phyloP scores from a whole-genome alignment of 2,797 vertebrate species.

The Anniella stebbinsi region DNA sequence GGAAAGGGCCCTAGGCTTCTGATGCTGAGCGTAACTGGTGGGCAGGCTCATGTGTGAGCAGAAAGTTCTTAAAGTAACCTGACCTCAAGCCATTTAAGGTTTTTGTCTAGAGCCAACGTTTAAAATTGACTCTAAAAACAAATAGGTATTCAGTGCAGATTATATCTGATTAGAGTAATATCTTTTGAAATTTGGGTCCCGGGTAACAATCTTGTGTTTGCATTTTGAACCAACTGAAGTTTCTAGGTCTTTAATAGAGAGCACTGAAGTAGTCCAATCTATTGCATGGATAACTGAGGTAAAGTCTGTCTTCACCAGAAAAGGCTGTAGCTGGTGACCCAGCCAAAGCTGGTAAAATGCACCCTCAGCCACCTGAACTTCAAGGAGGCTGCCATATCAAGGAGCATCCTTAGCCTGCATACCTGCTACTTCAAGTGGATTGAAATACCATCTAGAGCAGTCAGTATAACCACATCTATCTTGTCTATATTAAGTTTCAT shows the following conservation, averaged over 20 bases:
- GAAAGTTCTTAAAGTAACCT: too few relatives aligned
- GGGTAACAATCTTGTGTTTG: neutral
- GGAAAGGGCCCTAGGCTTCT: too few relatives aligned
- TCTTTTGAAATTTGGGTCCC: neutral
- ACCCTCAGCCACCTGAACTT: neutral
- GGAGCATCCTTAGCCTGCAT: neutral
- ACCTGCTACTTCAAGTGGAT: neutral
- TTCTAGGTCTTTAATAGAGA: neutral
- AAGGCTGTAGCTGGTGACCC: neutral
- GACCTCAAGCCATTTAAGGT: too few relatives aligned
- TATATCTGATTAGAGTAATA: neutral
- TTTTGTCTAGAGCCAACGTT: too few relatives aligned
- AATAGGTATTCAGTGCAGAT: neutral
- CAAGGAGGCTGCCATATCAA: neutral
- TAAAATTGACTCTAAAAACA: too few relatives aligned
- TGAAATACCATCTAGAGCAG: neutral
- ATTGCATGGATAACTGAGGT: neutral
- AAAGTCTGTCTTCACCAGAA: neutral
- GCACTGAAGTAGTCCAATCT: neutral
- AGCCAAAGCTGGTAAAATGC: neutral
- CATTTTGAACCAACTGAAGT: neutral
- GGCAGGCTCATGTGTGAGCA: too few relatives aligned
- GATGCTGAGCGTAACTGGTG: too few relatives aligned
- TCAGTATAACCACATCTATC: neutral
- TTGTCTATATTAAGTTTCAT: neutral